A percentile compares a stretch with the other conserved stretches of the same genome.
Conservation (phyloP, 1,140 invertebrate genomes). For the Dysdera silvatica region DNA sequence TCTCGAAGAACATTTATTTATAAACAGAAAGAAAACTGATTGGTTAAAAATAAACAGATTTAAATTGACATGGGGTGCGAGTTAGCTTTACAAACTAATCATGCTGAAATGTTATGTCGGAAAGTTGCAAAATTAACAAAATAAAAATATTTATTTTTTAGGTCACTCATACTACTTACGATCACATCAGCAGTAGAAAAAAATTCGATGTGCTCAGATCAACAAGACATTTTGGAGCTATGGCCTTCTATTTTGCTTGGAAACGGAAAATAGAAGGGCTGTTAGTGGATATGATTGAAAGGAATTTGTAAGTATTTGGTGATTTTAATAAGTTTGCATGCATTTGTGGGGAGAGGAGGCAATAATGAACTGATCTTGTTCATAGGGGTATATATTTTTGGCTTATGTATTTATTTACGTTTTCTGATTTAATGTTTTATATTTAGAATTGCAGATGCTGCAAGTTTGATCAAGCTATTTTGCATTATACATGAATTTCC, state of each 20-base stretch:
- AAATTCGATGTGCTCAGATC: constrained; percentile 69
- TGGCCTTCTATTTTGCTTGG: constrained; percentile 81
- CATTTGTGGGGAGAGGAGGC: not conserved
- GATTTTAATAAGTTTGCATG: constrained; percentile 9
- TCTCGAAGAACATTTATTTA: no score
- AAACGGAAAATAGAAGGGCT: constrained; percentile 70
- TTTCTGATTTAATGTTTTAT: not conserved
- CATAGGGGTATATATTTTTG: not conserved
- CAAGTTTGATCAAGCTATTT: constrained; percentile 51
- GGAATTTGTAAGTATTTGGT: constrained; percentile 42
- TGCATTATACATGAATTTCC: constrained; percentile 52
- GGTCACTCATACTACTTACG: constrained; percentile 64
- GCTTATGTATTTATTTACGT: not conserved
- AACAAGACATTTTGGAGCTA: constrained; percentile 84
- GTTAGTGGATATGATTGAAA: constrained; percentile 61
- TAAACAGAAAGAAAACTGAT: no score
- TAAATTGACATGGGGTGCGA: no score
- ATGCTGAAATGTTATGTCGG: no score
- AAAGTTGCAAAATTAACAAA: no score
- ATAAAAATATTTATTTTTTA: no score
- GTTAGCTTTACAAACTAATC: no score
- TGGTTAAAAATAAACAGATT: no score
- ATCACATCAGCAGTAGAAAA: constrained; percentile 59
- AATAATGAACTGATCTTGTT: not conserved
- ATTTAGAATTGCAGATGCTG: constrained; percentile 52